Conservation (phyloP, 1,140 invertebrate genomes). For the Magallana ariakensis region DNA sequence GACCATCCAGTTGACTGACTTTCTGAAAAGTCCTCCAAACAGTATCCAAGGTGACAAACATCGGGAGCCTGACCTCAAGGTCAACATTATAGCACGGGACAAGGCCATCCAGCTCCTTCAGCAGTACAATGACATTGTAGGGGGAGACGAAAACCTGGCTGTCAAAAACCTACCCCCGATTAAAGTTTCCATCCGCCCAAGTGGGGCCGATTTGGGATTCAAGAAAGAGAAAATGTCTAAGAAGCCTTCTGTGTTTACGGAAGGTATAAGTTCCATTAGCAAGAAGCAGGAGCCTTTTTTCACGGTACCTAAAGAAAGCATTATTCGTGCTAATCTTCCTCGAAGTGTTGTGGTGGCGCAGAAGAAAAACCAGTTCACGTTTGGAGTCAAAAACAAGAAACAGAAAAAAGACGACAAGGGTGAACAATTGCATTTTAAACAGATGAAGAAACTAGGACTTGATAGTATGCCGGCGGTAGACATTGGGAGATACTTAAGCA, state of each 20-base stretch:
- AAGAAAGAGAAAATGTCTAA: conserved; percentile 34
- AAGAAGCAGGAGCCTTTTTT: conserved; percentile 50
- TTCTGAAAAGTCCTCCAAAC: not conserved
- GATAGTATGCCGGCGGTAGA: conserved; percentile 51
- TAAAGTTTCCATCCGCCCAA: conserved; percentile 43
- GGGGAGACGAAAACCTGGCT: conserved; percentile 41
- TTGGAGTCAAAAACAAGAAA: conserved; percentile 48
- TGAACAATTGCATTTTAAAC: conserved; percentile 42
- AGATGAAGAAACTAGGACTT: conserved; percentile 53
- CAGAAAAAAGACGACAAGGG: conserved; percentile 36
- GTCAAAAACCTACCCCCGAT: conserved; percentile 54
- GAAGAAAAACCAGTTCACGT: conserved; percentile 51
- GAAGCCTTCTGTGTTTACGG: conserved; percentile 53
- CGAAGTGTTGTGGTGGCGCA: conserved; percentile 50
- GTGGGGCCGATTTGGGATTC: not conserved
- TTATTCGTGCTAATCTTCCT: conserved; percentile 52
- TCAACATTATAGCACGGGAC: conserved; percentile 50
- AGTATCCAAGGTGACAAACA: not conserved
- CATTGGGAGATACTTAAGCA: conserved; percentile 50
- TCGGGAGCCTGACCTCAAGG: conserved; percentile 28
- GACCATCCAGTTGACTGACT: conserved; percentile 10
- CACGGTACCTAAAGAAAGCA: conserved; percentile 50
- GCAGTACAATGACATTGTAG: conserved; percentile 54
- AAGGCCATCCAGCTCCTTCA: conserved; percentile 56
- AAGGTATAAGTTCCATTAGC: conserved; percentile 58